Conservation (phyloP, 2,113 vertebrate species). For the mouse (Mus musculus) region DNA sequence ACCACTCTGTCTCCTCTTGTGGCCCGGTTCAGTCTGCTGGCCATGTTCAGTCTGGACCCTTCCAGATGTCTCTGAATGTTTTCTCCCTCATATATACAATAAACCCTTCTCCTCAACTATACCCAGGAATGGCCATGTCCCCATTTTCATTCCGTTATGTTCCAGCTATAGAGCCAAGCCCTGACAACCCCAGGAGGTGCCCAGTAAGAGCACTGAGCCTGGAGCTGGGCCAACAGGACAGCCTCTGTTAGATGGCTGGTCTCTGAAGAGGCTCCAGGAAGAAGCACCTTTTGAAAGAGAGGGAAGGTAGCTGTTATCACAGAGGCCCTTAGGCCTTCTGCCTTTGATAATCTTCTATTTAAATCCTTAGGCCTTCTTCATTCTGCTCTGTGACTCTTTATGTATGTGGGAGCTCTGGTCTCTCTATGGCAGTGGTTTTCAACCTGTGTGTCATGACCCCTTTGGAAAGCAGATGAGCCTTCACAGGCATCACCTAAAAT, state of each 20-base stretch:
- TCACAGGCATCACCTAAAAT: neutral
- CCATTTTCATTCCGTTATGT: neutral
- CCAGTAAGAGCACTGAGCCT: neutral
- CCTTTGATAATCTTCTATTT: neutral
- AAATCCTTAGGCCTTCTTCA: neutral
- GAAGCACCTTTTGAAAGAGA: conserved; percentile 46
- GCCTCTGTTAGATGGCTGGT: neutral
- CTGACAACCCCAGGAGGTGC: neutral
- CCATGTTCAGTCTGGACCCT: neutral
- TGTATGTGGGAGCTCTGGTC: conserved; percentile 6
- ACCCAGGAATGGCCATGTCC: neutral
- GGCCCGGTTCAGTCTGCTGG: neutral
- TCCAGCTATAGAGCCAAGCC: neutral
- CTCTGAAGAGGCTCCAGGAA: conserved; percentile 38
- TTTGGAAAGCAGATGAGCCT: neutral
- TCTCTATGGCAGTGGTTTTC: neutral
- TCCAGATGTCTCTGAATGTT: neutral
- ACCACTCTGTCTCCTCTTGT: neutral
- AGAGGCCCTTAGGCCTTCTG: conserved; percentile 1
- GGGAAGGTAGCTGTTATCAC: neutral
- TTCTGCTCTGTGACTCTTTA: neutral
- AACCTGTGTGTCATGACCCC: neutral
- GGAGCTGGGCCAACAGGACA: neutral
- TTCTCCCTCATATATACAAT: neutral
- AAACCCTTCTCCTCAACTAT: neutral